phyloP scores from a whole-genome alignment of 2,888 invertebrate genomes.

The Serrognathus titanus region DNA sequence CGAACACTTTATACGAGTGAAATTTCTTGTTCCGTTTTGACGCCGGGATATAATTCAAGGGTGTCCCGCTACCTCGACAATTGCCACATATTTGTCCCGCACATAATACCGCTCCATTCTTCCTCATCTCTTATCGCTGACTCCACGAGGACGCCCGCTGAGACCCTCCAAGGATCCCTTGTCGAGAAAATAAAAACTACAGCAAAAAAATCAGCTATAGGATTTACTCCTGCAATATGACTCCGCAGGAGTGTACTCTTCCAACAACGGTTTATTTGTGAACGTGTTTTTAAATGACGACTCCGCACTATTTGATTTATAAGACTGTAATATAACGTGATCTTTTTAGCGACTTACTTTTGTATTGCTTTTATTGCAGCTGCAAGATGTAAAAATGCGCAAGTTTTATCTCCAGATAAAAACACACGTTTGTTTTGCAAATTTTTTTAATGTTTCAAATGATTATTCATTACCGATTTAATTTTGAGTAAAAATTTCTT shows the following conservation, averaged over 20 bases:
- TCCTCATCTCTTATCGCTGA: slow-evolving; percentile 27
- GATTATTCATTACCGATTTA: too few species aligned
- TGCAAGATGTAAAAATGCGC: too few species aligned
- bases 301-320: too few species aligned
- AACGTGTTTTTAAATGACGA: too few species aligned
- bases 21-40: slow-evolving; percentile 15
- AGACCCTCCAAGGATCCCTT: slow-evolving; percentile 8
- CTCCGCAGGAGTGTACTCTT: neutral
- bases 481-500: too few species aligned
- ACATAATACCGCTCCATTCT: slow-evolving; percentile 30
- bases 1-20: slow-evolving; percentile 11
- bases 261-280: too few species aligned
- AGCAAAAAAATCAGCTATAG: slow-evolving; percentile 14
- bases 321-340: too few species aligned
- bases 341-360: too few species aligned
- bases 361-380: too few species aligned
- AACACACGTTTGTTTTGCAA: too few species aligned
- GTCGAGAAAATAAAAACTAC: slow-evolving; percentile 14
- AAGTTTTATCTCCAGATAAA: too few species aligned
- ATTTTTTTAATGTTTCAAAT: too few species aligned
- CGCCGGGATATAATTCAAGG: slow-evolving; percentile 26
- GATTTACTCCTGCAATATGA: slow-evolving; percentile 13
- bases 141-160: slow-evolving; percentile 32
- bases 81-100: slow-evolving; percentile 34
- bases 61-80: slow-evolving; percentile 28